Conservation (phyloP, 30 jellyfish, hydroid and myxozoan genomes). For the Clytia hemisphaerica region DNA sequence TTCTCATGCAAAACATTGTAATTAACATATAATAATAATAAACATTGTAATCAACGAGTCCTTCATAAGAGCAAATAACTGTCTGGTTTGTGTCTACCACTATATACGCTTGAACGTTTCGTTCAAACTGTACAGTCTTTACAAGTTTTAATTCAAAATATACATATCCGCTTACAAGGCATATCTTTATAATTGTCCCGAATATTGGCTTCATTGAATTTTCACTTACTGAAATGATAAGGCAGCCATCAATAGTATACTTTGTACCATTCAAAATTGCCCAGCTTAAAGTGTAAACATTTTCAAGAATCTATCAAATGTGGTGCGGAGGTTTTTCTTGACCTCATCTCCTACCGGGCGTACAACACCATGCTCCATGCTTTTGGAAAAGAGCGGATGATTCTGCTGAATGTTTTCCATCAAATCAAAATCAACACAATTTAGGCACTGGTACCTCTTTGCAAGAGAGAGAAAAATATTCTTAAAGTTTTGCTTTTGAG, state of each 20-base stretch:
- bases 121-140: constrained; percentile 6
- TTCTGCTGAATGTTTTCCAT: neutral
- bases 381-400: neutral
- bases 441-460: neutral
- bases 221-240: neutral
- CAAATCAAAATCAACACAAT: neutral
- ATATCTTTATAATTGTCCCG: neutral
- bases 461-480: neutral
- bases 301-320: neutral
- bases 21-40: too few relatives aligned
- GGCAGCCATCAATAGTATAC: neutral
- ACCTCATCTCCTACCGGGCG: neutral
- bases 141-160: neutral
- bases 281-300: neutral
- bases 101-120: constrained; percentile 6
- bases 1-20: constrained; percentile 13
- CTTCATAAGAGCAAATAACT: neutral
- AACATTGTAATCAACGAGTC: too few relatives aligned
- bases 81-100: constrained; percentile 4
- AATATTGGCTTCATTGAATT: neutral
- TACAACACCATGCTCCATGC: neutral
- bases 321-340: neutral
- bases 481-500: neutral
- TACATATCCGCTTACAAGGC: neutral
- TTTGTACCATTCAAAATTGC: neutral